Conservation (phyloP, 2,113 vertebrate genomes). For the Pelecanoides urinatrix region DNA sequence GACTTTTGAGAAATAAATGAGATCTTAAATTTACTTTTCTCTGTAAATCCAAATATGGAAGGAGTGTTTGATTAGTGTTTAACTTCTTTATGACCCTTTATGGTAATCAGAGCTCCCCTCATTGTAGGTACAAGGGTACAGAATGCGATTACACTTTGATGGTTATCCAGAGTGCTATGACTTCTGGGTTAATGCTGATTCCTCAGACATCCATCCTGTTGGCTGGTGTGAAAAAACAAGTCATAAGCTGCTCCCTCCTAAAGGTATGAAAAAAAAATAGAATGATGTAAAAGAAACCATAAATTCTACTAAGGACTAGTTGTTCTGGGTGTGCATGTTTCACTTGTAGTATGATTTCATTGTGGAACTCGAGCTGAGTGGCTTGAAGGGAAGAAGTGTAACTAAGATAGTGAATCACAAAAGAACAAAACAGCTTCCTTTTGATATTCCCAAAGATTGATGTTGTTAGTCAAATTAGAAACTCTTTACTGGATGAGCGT, state of each 20-base stretch:
- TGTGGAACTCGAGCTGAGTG: not conserved
- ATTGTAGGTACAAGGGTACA: slow-evolving; percentile 84
- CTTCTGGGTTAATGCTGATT: slow-evolving; percentile 92
- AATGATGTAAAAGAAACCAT: not conserved
- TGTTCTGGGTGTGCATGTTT: not conserved
- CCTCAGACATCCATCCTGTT: slow-evolving; percentile 86
- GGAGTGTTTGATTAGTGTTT: not conserved
- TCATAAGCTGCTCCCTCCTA: slow-evolving; percentile 86
- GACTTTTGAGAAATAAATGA: not conserved
- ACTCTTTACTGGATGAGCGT: not conserved
- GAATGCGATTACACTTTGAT: slow-evolving; percentile 87
- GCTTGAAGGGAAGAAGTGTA: not conserved
- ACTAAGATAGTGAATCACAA: not conserved
- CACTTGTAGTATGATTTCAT: not conserved
- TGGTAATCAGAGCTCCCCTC: not conserved
- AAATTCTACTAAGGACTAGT: not conserved
- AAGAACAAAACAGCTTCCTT: not conserved
- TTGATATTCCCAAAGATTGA: not conserved
- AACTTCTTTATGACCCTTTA: not conserved
- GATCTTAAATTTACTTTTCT: not conserved
- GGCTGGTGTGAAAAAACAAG: slow-evolving; percentile 92
- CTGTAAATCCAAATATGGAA: not conserved
- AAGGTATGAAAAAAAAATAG: slow-evolving; percentile 72
- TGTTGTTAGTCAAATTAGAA: not conserved
- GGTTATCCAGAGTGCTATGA: slow-evolving; percentile 90